Percentiles rank a stretch among this genome's conserved stretches.
Evolutionary conservation across 2,113 vertebrate species (phyloP).

Genomic region (Equus quagga): DNA sequence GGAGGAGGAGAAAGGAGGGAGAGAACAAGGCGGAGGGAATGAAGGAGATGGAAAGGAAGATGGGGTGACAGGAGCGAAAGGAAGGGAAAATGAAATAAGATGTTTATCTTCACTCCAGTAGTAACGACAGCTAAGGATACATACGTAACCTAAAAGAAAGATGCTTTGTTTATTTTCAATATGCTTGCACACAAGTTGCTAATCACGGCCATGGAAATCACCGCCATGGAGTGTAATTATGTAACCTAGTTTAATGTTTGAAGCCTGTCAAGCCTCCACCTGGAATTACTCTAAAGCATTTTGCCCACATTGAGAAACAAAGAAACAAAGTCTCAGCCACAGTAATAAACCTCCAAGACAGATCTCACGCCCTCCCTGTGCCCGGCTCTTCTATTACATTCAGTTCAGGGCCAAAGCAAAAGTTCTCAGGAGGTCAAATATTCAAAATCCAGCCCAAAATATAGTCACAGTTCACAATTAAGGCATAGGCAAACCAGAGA

Average conservation of each 20-base stretch:
- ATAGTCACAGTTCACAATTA: not conserved
- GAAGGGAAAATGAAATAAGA: not conserved
- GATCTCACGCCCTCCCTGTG: too few species aligned
- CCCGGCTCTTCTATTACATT: not conserved
- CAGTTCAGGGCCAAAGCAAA: not conserved
- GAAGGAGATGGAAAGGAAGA: too few species aligned
- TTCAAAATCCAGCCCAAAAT: not conserved
- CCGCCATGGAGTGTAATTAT: not conserved
- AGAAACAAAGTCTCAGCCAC: rapidly evolving
- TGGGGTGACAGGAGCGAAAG: too few species aligned
- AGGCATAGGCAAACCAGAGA: not conserved
- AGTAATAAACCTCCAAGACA: not conserved
- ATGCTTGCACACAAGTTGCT: not conserved
- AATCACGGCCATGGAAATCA: not conserved
- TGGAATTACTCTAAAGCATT: slow-evolving; percentile 52
- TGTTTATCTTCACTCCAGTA: not conserved
- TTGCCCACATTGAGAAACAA: slow-evolving; percentile 70
- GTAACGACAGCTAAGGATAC: not conserved
- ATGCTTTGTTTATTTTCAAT: not conserved
- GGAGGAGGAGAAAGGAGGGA: not conserved
- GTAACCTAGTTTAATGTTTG: not conserved
- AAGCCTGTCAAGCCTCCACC: not conserved
- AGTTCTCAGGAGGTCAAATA: not conserved
- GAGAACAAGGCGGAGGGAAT: rapidly evolving
- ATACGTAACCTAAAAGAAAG: not conserved